Base-by-base conservation (phyloP, 1,140 invertebrate genomes). In the Drosophila elegans region DNA sequence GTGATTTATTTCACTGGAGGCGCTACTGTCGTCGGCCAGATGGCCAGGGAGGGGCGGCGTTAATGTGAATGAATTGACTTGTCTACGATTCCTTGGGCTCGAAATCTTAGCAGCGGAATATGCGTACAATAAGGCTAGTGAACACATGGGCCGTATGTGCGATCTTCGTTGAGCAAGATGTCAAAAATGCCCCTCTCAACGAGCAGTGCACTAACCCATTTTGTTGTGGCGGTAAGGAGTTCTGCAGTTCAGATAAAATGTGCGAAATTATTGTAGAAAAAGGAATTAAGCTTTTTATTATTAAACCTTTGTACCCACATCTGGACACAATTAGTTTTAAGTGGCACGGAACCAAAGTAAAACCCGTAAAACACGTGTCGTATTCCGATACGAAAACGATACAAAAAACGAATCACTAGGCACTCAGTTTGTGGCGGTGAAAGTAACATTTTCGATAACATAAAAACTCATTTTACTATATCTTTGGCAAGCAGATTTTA, bases 1-100 rank as follows among this genome's bases (percentile, higher is more conserved):
- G 84, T 84, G 84, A 88, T 88, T 88, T 88, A 89, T 88, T 64
- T 74, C 44, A 60, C 80, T 80, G 64, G 74, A 82, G 83, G 78
- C 82, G 82, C 82, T 85, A 86, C 82, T 71, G 81, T 67, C 77
- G 53, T 38, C 39, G 4, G 3, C 11, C 21, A 68, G 46, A 44
- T 39, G 52, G 45, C 32, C 52, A 38, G 25, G 39, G 52, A 75
- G 13, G 38, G 55, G 66, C 52, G 53, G 66, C 32, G 41, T 49
- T 57, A 72, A 71, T 71, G 67, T 71, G 68, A 72, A 72, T 72
- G 66, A 66, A 72, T 72, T 39, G 66, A 44, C 68, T 71, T 48
- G 68, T 56, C 66, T 46, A 36, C 66, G 29, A 49, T 13, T 71
- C 29, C 63, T 71, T 29, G 46, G 29, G 46, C 21, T 12, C 27